These are phyloP conservation scores for Zosterops hypoxanthus DNA, from an alignment of 2,113 vertebrate genomes.

Conservation along the genomic window DNA sequence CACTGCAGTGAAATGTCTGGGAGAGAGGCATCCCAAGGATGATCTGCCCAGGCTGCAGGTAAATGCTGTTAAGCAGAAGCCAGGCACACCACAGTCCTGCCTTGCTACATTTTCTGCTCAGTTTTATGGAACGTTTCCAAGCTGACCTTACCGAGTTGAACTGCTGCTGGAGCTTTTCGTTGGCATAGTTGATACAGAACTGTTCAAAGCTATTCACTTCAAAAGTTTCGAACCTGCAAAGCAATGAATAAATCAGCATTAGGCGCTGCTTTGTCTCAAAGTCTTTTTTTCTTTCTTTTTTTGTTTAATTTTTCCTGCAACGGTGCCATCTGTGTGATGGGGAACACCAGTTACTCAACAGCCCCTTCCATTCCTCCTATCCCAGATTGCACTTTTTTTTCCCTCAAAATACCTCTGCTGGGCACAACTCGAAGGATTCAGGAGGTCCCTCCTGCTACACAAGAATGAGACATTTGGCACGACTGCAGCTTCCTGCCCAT, in stretches of 20 bases:
- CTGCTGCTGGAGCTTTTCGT: constrained; percentile 97
- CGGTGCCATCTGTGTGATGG: rapidly evolving
- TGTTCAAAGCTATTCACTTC: constrained; percentile 97
- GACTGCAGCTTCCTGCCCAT: background rate
- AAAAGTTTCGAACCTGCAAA: constrained; percentile 93
- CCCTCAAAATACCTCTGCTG: background rate
- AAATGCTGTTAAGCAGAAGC: background rate
- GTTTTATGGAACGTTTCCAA: background rate
- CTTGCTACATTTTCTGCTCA: background rate
- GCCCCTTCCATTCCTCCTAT: rapidly evolving
- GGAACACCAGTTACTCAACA: background rate
- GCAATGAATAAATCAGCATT: background rate
- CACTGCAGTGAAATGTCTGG: background rate
- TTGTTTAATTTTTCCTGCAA: no score
- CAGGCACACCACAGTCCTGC: background rate
- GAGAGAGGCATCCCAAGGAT: background rate
- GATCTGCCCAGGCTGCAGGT: background rate
- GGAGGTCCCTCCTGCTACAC: background rate
- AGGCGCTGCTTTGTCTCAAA: background rate
- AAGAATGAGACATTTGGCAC: rapidly evolving
- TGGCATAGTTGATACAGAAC: constrained; percentile 98
- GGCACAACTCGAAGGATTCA: background rate
- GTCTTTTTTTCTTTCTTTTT: no score
- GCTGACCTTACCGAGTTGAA: constrained; percentile 88
- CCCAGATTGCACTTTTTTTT: background rate